A percentile compares a stretch with the other conserved stretches of the same genome.
These are phyloP conservation scores for Myotis davidii DNA, from an alignment of 2,113 vertebrate genomes.

Conservation along the genomic window DNA sequence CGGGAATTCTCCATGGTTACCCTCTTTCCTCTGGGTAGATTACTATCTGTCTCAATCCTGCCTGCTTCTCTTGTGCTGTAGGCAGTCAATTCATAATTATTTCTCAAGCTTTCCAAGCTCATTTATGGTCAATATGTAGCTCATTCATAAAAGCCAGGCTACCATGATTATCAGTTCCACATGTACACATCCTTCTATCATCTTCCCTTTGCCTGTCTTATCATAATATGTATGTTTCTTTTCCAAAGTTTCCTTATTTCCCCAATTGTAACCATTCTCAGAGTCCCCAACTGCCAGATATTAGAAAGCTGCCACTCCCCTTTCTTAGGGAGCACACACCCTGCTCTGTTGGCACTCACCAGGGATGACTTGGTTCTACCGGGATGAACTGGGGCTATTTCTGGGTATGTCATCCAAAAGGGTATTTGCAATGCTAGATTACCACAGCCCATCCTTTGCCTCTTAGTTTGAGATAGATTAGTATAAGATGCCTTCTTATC, in stretches of 20 bases:
- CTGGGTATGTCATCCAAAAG: neutral
- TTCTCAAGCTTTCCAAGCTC: constrained; percentile 23
- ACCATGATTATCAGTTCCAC: neutral
- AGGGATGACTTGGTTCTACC: neutral
- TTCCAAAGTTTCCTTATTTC: neutral
- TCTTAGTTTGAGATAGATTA: neutral
- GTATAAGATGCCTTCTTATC: neutral
- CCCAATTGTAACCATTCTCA: neutral
- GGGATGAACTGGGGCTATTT: neutral
- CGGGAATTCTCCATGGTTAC: neutral
- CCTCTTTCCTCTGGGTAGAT: neutral
- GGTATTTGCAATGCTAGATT: too few species aligned
- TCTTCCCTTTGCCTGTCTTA: neutral
- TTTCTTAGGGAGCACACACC: neutral
- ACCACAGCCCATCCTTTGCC: neutral
- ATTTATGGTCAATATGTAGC: neutral
- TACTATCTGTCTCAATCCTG: neutral
- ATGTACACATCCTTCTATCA: neutral
- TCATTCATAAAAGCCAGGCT: neutral
- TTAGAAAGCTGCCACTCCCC: neutral
- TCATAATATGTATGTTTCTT: neutral
- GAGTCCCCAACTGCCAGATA: neutral
- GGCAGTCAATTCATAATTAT: neutral
- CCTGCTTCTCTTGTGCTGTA: neutral
- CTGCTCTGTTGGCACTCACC: neutral